Evolutionary conservation across 2,113 vertebrate genomes (phyloP), one percentile per base, ranked within the genome.

Genomic region (Tinamus guttatus): DNA sequence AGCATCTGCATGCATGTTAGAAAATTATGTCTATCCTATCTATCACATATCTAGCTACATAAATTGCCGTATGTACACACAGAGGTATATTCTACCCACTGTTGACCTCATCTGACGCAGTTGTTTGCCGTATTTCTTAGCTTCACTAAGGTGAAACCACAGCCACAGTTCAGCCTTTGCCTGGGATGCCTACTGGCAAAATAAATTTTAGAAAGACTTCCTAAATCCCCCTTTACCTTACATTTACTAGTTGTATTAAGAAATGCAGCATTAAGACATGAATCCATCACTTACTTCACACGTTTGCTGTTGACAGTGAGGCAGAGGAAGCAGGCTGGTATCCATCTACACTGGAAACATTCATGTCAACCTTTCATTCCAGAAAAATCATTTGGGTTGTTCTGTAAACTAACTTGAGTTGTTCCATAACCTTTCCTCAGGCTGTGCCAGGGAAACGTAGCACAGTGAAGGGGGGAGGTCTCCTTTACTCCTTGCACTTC

Each of bases 331-430:
- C 82, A 90, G 62, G 47, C 76, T 96, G 92, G 67, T 91, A 89
- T 95, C 59, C 75, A 92, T 89, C 71, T 59, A 51, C 0, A 0
- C 40, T 87, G 84, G 71, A 94, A 95, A 78, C 0, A 1, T 49
- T 49, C 76, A 11, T 0, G 6, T 77, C 81, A 93, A 22, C 12
- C 16, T 74, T 89, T 96, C 52, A 89, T 95, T 85, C 13, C 45
- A 77, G 91, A 65, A 92, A 93, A 95, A 90, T 80, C 32, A 9
- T 89, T 92, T 70, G 27, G 14, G 13, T 78, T 90, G 17, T 43
- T 93, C 60, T 70, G 65, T 90, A 92, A 89, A 83, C 87, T 71
- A 73, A 54, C 47, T 58, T 38, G 64, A 92, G 60, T 36, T 87
- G 76, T 85, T 90, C 76, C 43, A 5, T 92, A 91, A 91, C 75